Conservation (phyloP, 2,113 vertebrate species). For the Hyperoodon ampullatus region DNA sequence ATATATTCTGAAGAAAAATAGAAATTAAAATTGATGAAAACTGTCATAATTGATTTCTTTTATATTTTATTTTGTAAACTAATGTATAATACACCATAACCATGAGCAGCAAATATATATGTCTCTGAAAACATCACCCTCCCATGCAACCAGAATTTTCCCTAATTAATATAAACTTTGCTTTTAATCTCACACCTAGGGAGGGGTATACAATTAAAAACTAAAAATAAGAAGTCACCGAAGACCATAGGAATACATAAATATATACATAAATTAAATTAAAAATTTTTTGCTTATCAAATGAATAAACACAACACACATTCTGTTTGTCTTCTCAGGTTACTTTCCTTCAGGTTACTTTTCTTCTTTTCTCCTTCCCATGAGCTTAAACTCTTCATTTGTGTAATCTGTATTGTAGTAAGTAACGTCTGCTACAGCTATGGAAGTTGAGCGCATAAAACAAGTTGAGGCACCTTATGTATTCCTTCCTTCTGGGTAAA, state of each 20-base stretch:
- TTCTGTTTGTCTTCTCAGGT: neutral
- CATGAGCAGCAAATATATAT: neutral
- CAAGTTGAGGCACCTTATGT: too few relatives aligned
- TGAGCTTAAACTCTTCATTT: neutral
- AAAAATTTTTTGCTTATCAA: neutral
- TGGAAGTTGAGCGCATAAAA: neutral
- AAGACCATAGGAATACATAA: neutral
- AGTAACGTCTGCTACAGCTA: neutral
- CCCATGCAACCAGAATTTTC: neutral
- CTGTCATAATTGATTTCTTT: neutral
- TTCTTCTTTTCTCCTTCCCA: neutral
- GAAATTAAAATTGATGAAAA: neutral
- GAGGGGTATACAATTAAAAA: neutral
- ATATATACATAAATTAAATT: neutral
- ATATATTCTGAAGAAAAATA: neutral
- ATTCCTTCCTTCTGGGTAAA: too few relatives aligned
- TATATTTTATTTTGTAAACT: neutral
- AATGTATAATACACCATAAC: neutral
- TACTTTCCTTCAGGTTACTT: neutral
- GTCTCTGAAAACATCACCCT: neutral
- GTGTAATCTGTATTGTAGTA: neutral
- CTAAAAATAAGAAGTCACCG: neutral
- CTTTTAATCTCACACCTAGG: neutral
- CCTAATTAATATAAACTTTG: neutral
- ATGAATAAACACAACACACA: neutral